Base-by-base conservation (phyloP, 2,888 invertebrate species). In the Clanis bilineata region DNA sequence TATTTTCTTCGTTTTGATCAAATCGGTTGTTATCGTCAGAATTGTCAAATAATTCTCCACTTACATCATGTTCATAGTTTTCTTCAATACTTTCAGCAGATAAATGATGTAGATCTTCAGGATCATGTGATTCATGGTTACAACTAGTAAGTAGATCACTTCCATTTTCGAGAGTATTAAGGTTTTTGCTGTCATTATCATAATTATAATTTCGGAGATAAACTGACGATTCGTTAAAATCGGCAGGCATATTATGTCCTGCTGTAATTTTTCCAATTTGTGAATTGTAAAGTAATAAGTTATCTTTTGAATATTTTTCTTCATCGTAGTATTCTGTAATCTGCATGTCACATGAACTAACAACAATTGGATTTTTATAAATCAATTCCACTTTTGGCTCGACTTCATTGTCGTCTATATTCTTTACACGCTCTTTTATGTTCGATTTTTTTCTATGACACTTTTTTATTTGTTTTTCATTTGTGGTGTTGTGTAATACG, bases 341-440 rank as follows among this genome's bases (percentile, higher is more conserved):
- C 65, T 74, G 71, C 51, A 72, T 72, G 64, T 86, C 82, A 61
- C 76, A 73, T 25, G 81, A 79, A 61, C 77, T 83, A n/a, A 75
- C 72, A 65, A 88, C 79, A 22, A 75, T 80, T 28, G 84, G 81
- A 71, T 91, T 92, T 81, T 86, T 83, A 68, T 85, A 92, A 10
- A 92, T 67, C 61, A 91, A 71, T 66, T 90, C 85, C 41, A 87
- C 66, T 71, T 79, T 75, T 44, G 82, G 80, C 71, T 80, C 77
- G 23, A 64, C 51, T 41, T 21, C 18, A 56, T 61, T 64, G 51
- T 61, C 59, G 21, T 62, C 68, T 32, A 18, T 39, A 43, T 64
- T 67, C 57, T 67, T 70, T n/a, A 59, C 62, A 57, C 41, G 62
- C 32, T 58, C 59, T 59, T 66, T 66, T 3, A 62, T 57, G 62